phyloP scores from a whole-genome alignment of 1,140 invertebrate species.

The Amyelois transitella region DNA sequence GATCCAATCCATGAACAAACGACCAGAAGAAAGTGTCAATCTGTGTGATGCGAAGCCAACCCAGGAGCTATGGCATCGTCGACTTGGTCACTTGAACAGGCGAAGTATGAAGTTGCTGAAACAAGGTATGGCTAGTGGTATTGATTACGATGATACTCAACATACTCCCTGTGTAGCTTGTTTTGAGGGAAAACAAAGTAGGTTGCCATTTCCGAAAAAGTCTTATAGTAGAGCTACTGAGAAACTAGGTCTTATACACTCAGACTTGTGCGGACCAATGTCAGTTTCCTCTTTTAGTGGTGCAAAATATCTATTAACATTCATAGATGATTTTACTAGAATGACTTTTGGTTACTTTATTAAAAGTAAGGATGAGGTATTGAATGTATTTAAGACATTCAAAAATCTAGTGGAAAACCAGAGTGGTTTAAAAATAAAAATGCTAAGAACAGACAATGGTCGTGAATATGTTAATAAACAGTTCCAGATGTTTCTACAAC shows the following conservation, averaged over 20 bases:
- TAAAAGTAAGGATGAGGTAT: conserved; percentile 20
- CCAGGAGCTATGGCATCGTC: too few species aligned
- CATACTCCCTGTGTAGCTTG: conserved; percentile 6
- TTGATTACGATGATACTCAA: too few species aligned
- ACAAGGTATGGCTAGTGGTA: too few species aligned
- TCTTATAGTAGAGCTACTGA: conserved; percentile 17
- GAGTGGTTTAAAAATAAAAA: conserved; percentile 4
- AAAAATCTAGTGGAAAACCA: conserved; percentile 9
- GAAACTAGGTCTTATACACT: conserved; percentile 32
- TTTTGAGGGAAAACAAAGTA: conserved; percentile 12
- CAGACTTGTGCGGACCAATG: conserved; percentile 36
- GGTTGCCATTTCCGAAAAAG: conserved; percentile 17
- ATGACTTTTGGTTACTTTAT: conserved; percentile 37
- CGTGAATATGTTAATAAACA: conserved; percentile 1
- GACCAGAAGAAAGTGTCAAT: too few species aligned
- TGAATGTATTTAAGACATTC: conserved; percentile 9
- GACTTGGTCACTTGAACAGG: too few species aligned
- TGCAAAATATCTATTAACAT: conserved; percentile 39
- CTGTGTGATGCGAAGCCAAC: too few species aligned
- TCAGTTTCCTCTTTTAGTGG: conserved; percentile 22
- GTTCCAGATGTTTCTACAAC: background rate
- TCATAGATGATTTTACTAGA: conserved; percentile 42
- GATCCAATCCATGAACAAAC: too few species aligned
- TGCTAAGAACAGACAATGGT: conserved; percentile 1
- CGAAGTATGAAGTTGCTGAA: too few species aligned